A percentile compares a stretch with the other conserved stretches of the same genome.
These are phyloP conservation scores for Diabrotica virgifera DNA, from an alignment of 1,140 invertebrate species.

Conservation along the genomic window DNA sequence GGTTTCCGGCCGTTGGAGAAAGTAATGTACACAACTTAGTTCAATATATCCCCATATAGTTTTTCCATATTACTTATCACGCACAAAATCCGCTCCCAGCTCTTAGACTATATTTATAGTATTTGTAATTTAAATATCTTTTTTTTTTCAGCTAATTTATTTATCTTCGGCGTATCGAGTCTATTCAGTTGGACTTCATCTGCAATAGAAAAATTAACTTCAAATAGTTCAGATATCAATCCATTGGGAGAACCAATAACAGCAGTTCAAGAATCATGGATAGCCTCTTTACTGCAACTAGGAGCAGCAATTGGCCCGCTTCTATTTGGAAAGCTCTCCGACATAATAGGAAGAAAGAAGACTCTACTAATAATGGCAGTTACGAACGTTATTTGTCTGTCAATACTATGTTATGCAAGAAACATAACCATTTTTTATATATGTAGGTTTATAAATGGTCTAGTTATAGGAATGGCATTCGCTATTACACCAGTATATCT, in stretches of 20 bases:
- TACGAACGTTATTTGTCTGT: conserved; percentile 21
- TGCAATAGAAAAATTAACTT: conserved; percentile 21
- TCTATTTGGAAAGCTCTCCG: conserved; percentile 13
- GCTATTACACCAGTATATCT: conserved; percentile 53
- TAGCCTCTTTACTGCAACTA: conserved; percentile 23
- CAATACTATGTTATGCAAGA: conserved; percentile 25
- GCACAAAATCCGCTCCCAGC: too few relatives aligned
- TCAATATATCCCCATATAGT: too few relatives aligned
- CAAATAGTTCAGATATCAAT: conserved; percentile 21
- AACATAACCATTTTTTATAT: conserved; percentile 23
- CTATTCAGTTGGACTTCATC: conserved; percentile 28
- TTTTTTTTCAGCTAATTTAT: conserved; percentile 25
- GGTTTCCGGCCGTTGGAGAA: too few relatives aligned
- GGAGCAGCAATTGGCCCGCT: conserved; percentile 26
- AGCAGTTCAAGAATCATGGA: conserved; percentile 27
- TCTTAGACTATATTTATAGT: too few relatives aligned
- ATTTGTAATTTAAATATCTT: too few relatives aligned
- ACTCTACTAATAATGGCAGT: conserved; percentile 22
- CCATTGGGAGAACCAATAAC: conserved; percentile 21
- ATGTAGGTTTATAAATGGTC: conserved; percentile 26
- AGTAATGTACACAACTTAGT: too few relatives aligned
- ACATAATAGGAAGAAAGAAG: conserved; percentile 26
- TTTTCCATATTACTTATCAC: too few relatives aligned
- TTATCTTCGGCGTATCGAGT: conserved; percentile 21
- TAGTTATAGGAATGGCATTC: conserved; percentile 50